A percentile compares a stretch with the other conserved stretches of the same genome.
Evolutionary conservation across 1,140 invertebrate species (phyloP).

Genomic region (Saccostrea echinata): DNA sequence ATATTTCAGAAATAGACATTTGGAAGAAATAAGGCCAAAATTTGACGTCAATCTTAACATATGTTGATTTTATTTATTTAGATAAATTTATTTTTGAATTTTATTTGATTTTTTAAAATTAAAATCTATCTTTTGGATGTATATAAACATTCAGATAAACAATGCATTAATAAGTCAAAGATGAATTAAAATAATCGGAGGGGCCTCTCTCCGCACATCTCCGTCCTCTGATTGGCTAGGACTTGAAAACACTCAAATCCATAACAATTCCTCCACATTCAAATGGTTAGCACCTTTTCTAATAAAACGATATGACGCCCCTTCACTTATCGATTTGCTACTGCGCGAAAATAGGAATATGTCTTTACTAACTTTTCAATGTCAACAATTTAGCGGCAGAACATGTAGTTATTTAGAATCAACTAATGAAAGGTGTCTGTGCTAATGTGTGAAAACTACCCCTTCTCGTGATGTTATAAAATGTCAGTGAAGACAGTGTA

Average conservation of each 20-base stretch:
- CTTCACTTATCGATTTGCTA: not conserved
- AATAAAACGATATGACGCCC: constrained; percentile 12
- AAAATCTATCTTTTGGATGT: no score
- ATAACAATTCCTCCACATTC: not conserved
- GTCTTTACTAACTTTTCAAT: not conserved
- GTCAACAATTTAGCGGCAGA: not conserved
- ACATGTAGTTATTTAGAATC: not conserved
- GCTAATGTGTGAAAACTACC: constrained; percentile 7
- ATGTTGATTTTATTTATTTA: no score
- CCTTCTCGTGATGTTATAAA: not conserved
- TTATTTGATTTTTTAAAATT: no score
- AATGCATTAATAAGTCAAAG: no score
- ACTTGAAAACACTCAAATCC: not conserved
- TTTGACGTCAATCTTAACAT: no score
- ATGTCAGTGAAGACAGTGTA: not conserved
- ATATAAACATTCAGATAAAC: no score
- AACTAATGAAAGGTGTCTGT: not conserved
- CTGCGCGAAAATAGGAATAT: not conserved
- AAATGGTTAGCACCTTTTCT: constrained; percentile 37
- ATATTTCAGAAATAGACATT: no score
- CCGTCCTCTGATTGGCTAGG: not conserved
- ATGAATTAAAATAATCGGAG: not conserved
- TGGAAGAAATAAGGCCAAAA: no score
- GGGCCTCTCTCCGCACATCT: not conserved
- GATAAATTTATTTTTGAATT: no score